These are phyloP conservation scores for Gallinago undulata DNA, from an alignment of 2,113 vertebrate species.

Conservation along the genomic window DNA sequence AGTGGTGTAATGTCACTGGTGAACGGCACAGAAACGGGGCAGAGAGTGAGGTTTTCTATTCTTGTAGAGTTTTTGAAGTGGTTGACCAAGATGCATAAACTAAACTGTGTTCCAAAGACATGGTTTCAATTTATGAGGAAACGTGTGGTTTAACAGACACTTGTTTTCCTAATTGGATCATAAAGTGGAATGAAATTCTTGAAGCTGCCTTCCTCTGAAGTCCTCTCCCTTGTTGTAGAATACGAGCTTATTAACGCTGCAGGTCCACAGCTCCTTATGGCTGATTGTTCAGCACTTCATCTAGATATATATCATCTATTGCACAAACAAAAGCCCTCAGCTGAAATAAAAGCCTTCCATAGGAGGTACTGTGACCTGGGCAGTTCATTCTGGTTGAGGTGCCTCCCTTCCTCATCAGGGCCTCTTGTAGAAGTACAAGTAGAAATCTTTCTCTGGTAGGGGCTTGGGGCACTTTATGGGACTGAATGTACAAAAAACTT, in stretches of 20 bases:
- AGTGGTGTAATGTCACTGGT: not conserved
- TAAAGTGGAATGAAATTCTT: not conserved
- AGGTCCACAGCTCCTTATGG: not conserved
- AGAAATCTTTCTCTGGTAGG: not conserved
- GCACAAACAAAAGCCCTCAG: not conserved
- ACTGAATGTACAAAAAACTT: not conserved
- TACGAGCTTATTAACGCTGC: not conserved
- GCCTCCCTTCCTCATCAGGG: not conserved
- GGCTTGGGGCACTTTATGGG: not conserved
- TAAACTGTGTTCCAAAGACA: not conserved
- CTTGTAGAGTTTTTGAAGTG: slow-evolving; percentile 1
- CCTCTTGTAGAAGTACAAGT: not conserved
- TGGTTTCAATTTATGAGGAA: slow-evolving; percentile 54
- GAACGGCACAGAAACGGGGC: not conserved
- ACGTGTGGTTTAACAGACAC: slow-evolving; percentile 12
- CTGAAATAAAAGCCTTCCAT: not conserved
- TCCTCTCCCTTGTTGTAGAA: not conserved
- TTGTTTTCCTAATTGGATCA: not conserved
- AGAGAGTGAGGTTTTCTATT: not conserved
- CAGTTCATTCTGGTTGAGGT: not conserved
- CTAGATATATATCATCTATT: no score
- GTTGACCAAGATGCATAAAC: slow-evolving; percentile 33
- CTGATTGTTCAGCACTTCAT: not conserved
- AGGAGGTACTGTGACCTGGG: not conserved
- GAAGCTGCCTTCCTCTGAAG: not conserved